Evolutionary conservation across 1,140 invertebrate genomes (phyloP), one percentile per base, ranked within the genome.

Genomic region (Calosoma granatense): DNA sequence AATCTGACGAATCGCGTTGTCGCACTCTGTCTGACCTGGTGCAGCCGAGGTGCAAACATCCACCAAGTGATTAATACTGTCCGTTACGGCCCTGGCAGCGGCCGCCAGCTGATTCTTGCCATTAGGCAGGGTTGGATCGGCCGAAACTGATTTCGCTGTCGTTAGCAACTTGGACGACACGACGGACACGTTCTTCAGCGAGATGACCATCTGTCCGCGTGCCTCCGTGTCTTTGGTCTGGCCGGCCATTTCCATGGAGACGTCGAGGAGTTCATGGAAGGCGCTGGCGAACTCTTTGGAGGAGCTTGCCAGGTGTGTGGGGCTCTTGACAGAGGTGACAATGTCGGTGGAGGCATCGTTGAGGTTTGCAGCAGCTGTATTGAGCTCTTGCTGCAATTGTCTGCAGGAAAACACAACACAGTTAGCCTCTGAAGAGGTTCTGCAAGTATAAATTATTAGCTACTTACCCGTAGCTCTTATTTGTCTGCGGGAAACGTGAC

Each of bases 21-120:
- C 94, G 72, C 94, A 98, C 67, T 98, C 96, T 69, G 92, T 95
- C 75, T 97, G 92, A 0, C 94, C 61, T 70, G 93, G 90, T 0
- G 90, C 87, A 1, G 87, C 86, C 41, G 83, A 83, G 2, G 88
- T 90, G 70, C 87, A 92, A 52, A 87, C 83, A 72, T 90, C 87
- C 61, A 93, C 86, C 36, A 97, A 74, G 61, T 90, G 82, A 70
- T 97, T 97, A 57, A 97, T 94, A 66, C 88, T 92, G 61, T 97
- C 93, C 0, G 91, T 96, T 2, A 97, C 91, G 1, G 86, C 83
- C 39, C 91, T 81, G 0, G 92, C 91, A 20, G 93, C 92, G 1
- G 86, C 82, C 11, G 89, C 82, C 0, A 96, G 72, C 57, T 93
- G 84, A 75, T 94, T 97, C 71, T 91, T 93, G 0, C 88, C 84